Evolutionary conservation across 2,113 vertebrate genomes (phyloP).

Genomic region (Boleophthalmus pectinirostris): DNA sequence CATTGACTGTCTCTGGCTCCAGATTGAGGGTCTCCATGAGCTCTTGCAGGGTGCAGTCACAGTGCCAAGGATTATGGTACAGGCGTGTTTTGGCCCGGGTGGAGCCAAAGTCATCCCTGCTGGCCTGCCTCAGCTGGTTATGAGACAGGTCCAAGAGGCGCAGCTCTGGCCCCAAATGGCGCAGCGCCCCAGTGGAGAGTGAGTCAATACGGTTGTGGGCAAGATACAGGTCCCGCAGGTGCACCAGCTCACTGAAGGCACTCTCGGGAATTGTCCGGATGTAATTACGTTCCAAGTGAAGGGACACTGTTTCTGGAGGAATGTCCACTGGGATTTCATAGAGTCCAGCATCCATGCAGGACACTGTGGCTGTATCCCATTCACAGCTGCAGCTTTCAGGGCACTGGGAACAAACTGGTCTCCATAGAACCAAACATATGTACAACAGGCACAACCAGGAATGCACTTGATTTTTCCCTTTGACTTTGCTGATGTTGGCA

Average conservation of each 20-base stretch:
- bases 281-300: conserved; percentile 80
- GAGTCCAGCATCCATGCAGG: conserved; percentile 72
- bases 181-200: conserved; percentile 71
- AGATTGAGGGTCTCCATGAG: conserved; percentile 77
- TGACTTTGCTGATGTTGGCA: conserved; percentile 35
- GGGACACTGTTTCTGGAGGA: conserved; percentile 70
- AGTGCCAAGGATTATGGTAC: conserved; percentile 82
- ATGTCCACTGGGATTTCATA: conserved; percentile 74
- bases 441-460: conserved; percentile 50
- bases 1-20: conserved; percentile 73
- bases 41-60: conserved; percentile 80
- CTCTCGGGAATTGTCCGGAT: conserved; percentile 74
- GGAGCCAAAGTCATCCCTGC: conserved; percentile 68
- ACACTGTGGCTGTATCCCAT: conserved; percentile 71
- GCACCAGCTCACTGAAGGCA: conserved; percentile 72
- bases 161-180: conserved; percentile 70
- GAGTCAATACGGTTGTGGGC: conserved; percentile 80
- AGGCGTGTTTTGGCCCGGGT: conserved; percentile 76
- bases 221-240: conserved; percentile 77
- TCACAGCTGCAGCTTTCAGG: conserved; percentile 69
- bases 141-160: conserved; percentile 79
- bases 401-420: conserved; percentile 42
- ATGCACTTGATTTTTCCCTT: conserved; percentile 19
- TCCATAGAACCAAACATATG: conserved; percentile 57
- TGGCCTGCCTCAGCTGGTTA: conserved; percentile 75